A percentile compares a stretch with the other conserved stretches of the same genome.
Conservation (phyloP, 2,113 vertebrate genomes). For the Stigmatopora nigra region DNA sequence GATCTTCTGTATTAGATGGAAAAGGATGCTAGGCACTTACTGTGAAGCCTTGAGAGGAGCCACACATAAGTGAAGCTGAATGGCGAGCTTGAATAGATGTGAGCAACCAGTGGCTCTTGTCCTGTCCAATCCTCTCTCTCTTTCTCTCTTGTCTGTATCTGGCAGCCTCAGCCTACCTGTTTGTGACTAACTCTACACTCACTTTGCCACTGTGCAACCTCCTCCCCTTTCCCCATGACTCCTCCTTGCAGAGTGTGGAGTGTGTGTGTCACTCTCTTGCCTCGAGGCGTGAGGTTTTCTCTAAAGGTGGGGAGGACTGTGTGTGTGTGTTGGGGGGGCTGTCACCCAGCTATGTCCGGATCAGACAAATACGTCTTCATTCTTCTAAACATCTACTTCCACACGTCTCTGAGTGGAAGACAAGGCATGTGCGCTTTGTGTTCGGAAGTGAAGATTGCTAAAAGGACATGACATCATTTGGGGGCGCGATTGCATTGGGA, state of each 20-base stretch:
- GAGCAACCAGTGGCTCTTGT: slow-evolving; percentile 44
- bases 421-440: slow-evolving; percentile 23
- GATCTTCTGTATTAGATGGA: neutral
- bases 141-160: slow-evolving; percentile 15
- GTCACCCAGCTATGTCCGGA: slow-evolving; percentile 66
- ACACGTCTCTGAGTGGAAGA: slow-evolving; percentile 18
- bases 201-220: slow-evolving; percentile 38
- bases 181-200: slow-evolving; percentile 39
- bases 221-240: slow-evolving; percentile 51
- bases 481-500: neutral
- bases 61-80: slow-evolving; percentile 59
- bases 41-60: slow-evolving; percentile 62
- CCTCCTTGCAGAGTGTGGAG: slow-evolving; percentile 43
- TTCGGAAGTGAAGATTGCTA: neutral
- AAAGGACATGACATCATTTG: slow-evolving; percentile 21
- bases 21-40: slow-evolving; percentile 52
- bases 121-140: slow-evolving; percentile 18
- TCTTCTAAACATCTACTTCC: slow-evolving; percentile 35
- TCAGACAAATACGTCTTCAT: slow-evolving; percentile 54
- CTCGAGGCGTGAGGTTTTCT: slow-evolving; percentile 45
- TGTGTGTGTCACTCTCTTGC: slow-evolving; percentile 39
- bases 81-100: slow-evolving; percentile 27
- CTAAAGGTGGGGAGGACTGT: slow-evolving; percentile 11
- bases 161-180: slow-evolving; percentile 49
- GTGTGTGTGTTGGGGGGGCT: too few relatives aligned